Evolutionary conservation across 2,888 invertebrate genomes (phyloP).

Genomic region (Ceriagrion tenellum): DNA sequence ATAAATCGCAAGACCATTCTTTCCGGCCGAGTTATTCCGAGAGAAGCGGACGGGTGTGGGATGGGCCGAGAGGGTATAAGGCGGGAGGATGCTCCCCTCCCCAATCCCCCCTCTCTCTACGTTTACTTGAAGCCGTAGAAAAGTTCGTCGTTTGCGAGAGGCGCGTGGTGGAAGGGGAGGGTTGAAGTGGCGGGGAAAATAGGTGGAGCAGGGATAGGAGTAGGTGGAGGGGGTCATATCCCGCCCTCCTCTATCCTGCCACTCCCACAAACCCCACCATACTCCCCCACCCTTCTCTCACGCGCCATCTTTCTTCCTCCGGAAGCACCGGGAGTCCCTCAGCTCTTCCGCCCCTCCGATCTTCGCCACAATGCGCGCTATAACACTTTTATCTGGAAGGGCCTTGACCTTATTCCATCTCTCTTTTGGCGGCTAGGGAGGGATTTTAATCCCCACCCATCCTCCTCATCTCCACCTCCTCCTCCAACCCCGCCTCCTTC

Average conservation of each 20-base stretch:
- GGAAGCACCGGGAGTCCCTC: slow-evolving; percentile 43
- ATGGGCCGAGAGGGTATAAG: not conserved
- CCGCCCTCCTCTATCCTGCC: not conserved
- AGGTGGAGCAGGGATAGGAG: too few species aligned
- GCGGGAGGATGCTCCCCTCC: not conserved
- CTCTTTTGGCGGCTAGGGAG: slow-evolving; percentile 7
- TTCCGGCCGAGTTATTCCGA: slow-evolving; percentile 65
- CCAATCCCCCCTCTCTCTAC: not conserved
- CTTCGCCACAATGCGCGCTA: slow-evolving; percentile 45
- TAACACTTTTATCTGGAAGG: slow-evolving; percentile 66
- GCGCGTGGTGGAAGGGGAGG: not conserved
- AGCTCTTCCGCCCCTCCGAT: slow-evolving; percentile 2
- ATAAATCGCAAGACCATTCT: slow-evolving; percentile 65
- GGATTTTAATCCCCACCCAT: slow-evolving; percentile 56
- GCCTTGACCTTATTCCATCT: slow-evolving; percentile 58
- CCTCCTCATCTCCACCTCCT: slow-evolving; percentile 35
- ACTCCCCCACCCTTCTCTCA: not conserved
- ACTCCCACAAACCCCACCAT: not conserved
- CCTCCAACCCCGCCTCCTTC: not conserved
- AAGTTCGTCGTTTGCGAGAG: slow-evolving; percentile 63
- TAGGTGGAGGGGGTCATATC: not conserved
- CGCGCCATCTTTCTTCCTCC: slow-evolving; percentile 54
- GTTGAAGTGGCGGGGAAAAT: not conserved
- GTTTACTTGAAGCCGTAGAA: slow-evolving; percentile 66
- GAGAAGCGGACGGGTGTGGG: slow-evolving; percentile 47